Conservation (phyloP, 2,797 vertebrate species). For the Microchirus variegatus region DNA sequence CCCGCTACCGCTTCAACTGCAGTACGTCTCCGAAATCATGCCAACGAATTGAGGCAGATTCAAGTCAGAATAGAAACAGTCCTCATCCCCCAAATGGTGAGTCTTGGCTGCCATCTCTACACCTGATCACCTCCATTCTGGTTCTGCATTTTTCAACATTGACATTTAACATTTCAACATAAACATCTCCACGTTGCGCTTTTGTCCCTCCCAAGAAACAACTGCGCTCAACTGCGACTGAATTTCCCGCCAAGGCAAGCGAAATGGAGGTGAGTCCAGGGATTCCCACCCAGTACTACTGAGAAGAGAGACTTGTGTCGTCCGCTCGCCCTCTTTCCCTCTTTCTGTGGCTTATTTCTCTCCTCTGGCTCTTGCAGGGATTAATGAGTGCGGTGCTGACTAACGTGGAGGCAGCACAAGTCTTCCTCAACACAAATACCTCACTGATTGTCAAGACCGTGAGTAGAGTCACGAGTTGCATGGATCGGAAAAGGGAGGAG, state of each 20-base stretch:
- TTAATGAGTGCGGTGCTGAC: constrained; percentile 63
- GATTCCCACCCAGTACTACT: constrained; percentile 4
- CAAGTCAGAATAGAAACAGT: constrained; percentile 61
- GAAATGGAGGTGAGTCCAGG: constrained; percentile 76
- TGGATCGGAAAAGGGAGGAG: constrained; percentile 31
- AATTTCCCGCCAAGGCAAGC: constrained; percentile 51
- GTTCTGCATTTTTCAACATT: not conserved
- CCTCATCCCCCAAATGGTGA: constrained; percentile 74
- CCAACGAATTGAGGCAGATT: constrained; percentile 63
- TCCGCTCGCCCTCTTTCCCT: not conserved
- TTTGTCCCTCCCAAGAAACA: constrained; percentile 52
- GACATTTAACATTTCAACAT: constrained; percentile 14
- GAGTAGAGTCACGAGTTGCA: constrained; percentile 77
- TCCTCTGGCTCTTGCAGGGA: constrained; percentile 40
- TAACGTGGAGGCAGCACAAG: constrained; percentile 64
- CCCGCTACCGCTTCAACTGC: not conserved
- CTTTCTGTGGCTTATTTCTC: not conserved
- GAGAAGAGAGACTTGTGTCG: not conserved
- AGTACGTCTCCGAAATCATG: constrained; percentile 48
- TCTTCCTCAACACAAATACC: constrained; percentile 74
- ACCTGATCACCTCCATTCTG: not conserved
- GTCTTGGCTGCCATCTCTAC: constrained; percentile 3
- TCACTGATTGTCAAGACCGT: constrained; percentile 80
- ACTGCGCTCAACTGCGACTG: constrained; percentile 55
- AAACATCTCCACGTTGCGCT: constrained; percentile 1